phyloP scores from a whole-genome alignment of 2,888 invertebrate genomes.

The Caenorhabditis doughertyi region DNA sequence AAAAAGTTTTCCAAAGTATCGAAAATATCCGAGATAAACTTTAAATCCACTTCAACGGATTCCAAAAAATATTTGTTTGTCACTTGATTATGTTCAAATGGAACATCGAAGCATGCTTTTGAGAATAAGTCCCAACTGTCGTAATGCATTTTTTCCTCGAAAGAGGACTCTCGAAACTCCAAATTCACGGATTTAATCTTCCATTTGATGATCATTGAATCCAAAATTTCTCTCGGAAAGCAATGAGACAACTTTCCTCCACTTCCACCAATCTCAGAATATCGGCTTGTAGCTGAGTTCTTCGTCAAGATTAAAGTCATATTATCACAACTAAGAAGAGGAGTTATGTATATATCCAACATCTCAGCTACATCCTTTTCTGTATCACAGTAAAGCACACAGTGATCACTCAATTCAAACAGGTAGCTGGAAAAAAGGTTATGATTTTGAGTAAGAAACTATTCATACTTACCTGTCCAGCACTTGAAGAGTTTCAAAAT shows the following conservation, averaged over 20 bases:
- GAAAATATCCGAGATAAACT: not conserved
- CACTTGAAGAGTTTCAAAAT: not conserved
- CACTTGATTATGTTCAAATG: not conserved
- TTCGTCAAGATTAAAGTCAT: not conserved
- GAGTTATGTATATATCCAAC: not conserved
- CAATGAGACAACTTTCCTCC: not conserved
- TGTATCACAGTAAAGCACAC: not conserved
- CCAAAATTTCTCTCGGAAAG: constrained; percentile 7
- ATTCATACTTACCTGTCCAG: not conserved
- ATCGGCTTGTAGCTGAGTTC: not conserved
- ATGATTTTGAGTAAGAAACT: not conserved
- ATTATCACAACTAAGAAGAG: not conserved
- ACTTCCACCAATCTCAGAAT: not conserved
- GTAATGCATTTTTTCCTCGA: not conserved
- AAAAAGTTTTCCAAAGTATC: not conserved
- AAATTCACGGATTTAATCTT: not conserved
- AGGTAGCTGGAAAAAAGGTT: not conserved
- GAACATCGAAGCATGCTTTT: not conserved
- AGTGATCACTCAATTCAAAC: not conserved
- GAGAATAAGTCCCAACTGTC: too few species aligned
- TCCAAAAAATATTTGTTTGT: not conserved
- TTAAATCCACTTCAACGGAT: constrained; percentile 1
- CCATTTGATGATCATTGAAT: constrained; percentile 2
- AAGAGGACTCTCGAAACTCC: not conserved
- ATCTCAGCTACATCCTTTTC: not conserved